Conservation (phyloP, 2,888 invertebrate species). For the Synergus laeviventris region DNA sequence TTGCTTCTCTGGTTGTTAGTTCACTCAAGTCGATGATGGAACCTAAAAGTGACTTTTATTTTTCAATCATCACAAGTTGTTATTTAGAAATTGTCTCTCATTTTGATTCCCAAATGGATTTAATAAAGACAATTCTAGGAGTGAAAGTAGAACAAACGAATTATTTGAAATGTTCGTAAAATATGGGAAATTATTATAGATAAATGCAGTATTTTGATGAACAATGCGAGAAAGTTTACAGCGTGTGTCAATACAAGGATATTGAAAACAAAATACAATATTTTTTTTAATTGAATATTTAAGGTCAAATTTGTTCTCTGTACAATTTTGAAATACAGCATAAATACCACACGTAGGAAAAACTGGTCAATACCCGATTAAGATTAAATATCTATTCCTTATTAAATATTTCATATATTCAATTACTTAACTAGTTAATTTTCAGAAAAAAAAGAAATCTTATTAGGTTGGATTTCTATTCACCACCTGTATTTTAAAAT, state of each 20-base stretch:
- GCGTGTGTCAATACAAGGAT: constrained; percentile 1
- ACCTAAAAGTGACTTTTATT: not conserved
- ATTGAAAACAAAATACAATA: not conserved
- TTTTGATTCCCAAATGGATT: not conserved
- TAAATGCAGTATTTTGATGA: constrained; percentile 15
- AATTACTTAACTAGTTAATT: too few species aligned
- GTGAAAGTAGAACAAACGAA: constrained; percentile 51
- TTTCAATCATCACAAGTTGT: not conserved
- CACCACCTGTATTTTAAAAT: too few species aligned
- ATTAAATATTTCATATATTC: too few species aligned
- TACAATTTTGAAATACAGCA: too few species aligned
- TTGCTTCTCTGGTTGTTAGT: not conserved
- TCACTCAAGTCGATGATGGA: not conserved
- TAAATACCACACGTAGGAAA: too few species aligned
- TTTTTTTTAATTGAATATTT: too few species aligned
- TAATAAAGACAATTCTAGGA: not conserved
- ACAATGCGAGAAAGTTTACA: constrained; percentile 3
- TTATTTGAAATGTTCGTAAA: constrained; percentile 45
- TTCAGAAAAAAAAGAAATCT: too few species aligned
- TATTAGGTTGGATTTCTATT: too few species aligned
- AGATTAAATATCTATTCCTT: too few species aligned
- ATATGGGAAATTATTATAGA: constrained; percentile 38
- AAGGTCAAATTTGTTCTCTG: too few species aligned
- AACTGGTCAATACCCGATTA: too few species aligned
- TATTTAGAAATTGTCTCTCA: not conserved